These are phyloP conservation scores for Rosalia funebris DNA, from an alignment of 2,888 invertebrate species.

Conservation along the genomic window DNA sequence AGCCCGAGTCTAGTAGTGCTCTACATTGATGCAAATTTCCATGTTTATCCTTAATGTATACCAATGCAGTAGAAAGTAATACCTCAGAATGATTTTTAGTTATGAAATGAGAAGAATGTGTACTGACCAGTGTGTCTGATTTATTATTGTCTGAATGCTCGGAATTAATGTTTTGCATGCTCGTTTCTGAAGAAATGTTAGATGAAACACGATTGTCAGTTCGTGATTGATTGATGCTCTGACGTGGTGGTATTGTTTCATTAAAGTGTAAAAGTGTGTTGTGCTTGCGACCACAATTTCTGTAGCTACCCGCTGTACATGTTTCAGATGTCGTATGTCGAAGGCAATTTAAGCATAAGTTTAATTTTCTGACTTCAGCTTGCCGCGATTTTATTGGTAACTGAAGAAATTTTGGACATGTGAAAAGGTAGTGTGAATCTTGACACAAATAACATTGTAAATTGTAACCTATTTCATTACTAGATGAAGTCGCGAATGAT, in stretches of 20 bases:
- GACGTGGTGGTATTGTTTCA: no score
- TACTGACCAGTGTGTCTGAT: background rate
- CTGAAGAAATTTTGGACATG: background rate
- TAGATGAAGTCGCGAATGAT: no score
- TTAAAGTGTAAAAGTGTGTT: background rate
- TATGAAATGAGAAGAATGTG: background rate
- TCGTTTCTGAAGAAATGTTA: background rate
- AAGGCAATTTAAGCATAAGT: background rate
- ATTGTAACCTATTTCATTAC: background rate
- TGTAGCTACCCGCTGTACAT: background rate
- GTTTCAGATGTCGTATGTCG: background rate
- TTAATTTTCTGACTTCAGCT: background rate
- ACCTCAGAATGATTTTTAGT: no score
- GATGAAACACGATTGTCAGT: background rate
- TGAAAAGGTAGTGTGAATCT: background rate
- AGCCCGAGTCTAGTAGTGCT: conserved; percentile 1
- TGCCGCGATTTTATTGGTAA: background rate
- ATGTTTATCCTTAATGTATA: conserved; percentile 1
- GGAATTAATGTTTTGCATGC: no score
- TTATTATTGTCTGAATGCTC: background rate
- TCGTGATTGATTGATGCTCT: background rate
- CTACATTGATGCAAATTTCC: background rate
- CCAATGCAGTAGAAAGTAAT: background rate
- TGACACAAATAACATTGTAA: background rate
- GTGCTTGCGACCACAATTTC: background rate